These are phyloP conservation scores for Bombus pascuorum DNA, from an alignment of 1,140 invertebrate genomes.

Conservation along the genomic window DNA sequence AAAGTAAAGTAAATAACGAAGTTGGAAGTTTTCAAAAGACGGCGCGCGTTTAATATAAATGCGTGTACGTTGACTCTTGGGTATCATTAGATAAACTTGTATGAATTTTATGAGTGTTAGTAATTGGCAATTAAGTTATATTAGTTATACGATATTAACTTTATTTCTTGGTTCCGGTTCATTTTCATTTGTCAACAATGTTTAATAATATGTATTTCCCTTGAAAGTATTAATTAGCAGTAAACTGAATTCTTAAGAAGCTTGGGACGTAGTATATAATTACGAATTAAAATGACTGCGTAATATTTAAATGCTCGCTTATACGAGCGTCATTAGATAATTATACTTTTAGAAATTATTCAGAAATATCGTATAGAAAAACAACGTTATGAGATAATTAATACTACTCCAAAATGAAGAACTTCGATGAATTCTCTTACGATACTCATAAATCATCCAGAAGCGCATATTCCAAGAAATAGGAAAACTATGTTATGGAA, in stretches of 20 bases:
- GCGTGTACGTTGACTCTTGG: neutral
- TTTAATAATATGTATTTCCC: neutral
- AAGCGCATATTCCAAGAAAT: no score
- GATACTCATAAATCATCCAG: no score
- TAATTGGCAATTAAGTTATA: neutral
- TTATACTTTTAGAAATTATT: neutral
- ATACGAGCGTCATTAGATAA: no score
- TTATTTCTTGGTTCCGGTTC: neutral
- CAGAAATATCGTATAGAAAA: neutral
- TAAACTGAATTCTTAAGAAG: no score
- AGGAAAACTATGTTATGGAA: neutral
- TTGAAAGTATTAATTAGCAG: neutral
- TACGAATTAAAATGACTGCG: neutral
- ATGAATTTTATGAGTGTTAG: neutral
- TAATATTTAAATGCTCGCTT: neutral
- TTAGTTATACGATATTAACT: neutral
- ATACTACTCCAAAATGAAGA: neutral
- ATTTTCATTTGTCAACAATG: neutral
- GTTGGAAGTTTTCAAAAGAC: neutral
- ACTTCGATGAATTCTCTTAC: neutral
- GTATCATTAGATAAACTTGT: neutral
- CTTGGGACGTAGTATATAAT: no score
- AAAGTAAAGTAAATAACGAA: slow-evolving; percentile 23
- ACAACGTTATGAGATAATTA: neutral
- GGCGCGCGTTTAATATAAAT: neutral